Evolutionary conservation across 2,797 vertebrate genomes (phyloP), one percentile per base, ranked within the genome.

Genomic region (Phylloscopus collybita): DNA sequence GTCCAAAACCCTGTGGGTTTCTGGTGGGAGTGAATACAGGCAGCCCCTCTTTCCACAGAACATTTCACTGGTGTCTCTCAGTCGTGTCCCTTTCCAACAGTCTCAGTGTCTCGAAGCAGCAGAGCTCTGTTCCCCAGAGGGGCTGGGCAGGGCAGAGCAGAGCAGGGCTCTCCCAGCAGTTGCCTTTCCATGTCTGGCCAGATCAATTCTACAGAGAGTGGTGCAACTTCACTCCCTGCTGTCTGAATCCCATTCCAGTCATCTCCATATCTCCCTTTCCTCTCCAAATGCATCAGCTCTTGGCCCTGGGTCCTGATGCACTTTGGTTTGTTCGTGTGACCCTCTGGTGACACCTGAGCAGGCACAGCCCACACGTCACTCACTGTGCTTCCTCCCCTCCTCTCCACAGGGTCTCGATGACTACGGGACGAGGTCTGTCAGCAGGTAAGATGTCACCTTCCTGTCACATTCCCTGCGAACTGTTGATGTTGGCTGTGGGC

Each of bases 351-450:
- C 54, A 16, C 59, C 76, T 15, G 62, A 34, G 40, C 4, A 5
- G 80, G 67, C 51, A 11, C 44, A 57, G 34, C 62, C 40, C n/a
- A 1, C 1, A 3, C 15, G 5, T 45, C n/a, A 42, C 76, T 96
- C 83, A 96, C 81, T 61, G 2, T 19, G 45, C 32, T 64, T 88
- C 95, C 80, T 87, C n/a, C 29, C 88, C 96, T 85, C 56, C 60
- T 95, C 82, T 65, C 91, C 5, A 0, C 98, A 98, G 98, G 98
- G 98, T 42, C 97, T 98, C 11, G 99, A 99, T 36, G 98, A 99
- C 86, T 99, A 99, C 1, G 99, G 99, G 80, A 96, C 98, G 0
- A 98, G 98, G 80, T 98, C 99, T 1, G 97, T 98, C 92, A 98
- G 98, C 93, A 99, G 99, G 99, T 99, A 98, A 99, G 98, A 54